Evolutionary conservation across 2,797 vertebrate genomes (phyloP).

Genomic region (Pantherophis alleghaniensis): DNA sequence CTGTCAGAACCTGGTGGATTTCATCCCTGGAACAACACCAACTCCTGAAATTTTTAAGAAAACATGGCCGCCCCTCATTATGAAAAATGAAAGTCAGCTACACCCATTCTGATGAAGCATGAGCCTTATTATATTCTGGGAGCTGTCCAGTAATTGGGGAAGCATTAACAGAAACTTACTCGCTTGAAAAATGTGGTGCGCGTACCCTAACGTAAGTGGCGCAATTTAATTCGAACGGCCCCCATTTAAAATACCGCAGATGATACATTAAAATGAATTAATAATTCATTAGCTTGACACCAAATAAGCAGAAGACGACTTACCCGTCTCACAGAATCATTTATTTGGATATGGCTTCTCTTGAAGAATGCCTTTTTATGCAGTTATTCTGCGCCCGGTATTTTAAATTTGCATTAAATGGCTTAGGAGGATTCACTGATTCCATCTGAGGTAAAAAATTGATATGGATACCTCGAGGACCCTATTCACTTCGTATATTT

Average conservation of each 20-base stretch:
- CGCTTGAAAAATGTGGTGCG: slow-evolving; percentile 37
- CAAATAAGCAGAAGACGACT: slow-evolving; percentile 41
- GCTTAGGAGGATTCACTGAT: slow-evolving; percentile 43
- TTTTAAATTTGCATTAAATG: slow-evolving; percentile 26
- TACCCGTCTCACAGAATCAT: slow-evolving; percentile 45
- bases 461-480: slow-evolving; percentile 30
- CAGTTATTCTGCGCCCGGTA: slow-evolving; percentile 23
- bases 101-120: neutral
- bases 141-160: slow-evolving; percentile 37
- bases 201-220: slow-evolving; percentile 28
- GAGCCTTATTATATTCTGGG: neutral
- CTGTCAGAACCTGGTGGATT: no score
- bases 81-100: neutral
- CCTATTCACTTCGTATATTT: slow-evolving; percentile 35
- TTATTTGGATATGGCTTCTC: slow-evolving; percentile 46
- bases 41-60: neutral
- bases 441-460: slow-evolving; percentile 44
- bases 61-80: neutral
- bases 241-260: slow-evolving; percentile 44
- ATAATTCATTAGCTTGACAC: slow-evolving; percentile 42
- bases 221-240: slow-evolving; percentile 43
- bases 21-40: no score
- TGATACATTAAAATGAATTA: slow-evolving; percentile 41
- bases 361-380: slow-evolving; percentile 25
- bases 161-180: slow-evolving; percentile 30